Percentiles rank a stretch among this genome's conserved stretches.
Evolutionary conservation across 2,113 vertebrate genomes (phyloP).

Genomic region (Odontophorus gujanensis): DNA sequence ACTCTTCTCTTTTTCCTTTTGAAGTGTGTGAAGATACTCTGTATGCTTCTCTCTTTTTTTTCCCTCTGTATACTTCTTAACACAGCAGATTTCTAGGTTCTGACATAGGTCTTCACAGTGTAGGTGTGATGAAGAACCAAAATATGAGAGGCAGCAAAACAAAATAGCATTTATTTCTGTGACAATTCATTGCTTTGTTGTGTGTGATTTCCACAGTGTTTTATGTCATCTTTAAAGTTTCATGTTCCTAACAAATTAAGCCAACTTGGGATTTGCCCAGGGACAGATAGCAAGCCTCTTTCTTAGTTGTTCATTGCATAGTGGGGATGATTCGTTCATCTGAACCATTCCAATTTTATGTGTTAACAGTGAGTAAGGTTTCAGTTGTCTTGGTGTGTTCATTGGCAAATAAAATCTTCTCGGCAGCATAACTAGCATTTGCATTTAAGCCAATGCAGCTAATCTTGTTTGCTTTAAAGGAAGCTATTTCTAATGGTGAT

Average conservation of each 20-base stretch:
- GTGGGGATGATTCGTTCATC: not conserved
- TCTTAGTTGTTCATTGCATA: not conserved
- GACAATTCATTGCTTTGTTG: fast-evolving
- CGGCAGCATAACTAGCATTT: not conserved
- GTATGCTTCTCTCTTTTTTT: not conserved
- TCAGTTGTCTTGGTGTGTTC: not conserved
- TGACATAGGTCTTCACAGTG: not conserved
- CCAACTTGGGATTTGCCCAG: not conserved
- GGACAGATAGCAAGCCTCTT: not conserved
- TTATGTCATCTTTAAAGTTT: constrained; percentile 2
- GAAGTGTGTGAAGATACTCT: not conserved
- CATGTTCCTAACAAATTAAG: not conserved
- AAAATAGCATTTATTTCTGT: not conserved
- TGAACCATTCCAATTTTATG: not conserved
- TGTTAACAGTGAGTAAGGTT: not conserved
- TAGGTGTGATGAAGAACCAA: not conserved
- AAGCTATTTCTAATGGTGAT: not conserved
- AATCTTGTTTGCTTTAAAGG: not conserved
- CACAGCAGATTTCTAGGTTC: not conserved
- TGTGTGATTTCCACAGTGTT: not conserved
- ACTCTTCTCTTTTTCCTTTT: not conserved
- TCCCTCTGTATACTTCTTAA: not conserved
- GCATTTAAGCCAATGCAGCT: not conserved
- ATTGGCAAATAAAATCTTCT: not conserved
- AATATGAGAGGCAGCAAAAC: not conserved